Percentiles rank a stretch among this genome's conserved stretches.
Conservation (phyloP, 2,113 vertebrate species). For the Meles meles region DNA sequence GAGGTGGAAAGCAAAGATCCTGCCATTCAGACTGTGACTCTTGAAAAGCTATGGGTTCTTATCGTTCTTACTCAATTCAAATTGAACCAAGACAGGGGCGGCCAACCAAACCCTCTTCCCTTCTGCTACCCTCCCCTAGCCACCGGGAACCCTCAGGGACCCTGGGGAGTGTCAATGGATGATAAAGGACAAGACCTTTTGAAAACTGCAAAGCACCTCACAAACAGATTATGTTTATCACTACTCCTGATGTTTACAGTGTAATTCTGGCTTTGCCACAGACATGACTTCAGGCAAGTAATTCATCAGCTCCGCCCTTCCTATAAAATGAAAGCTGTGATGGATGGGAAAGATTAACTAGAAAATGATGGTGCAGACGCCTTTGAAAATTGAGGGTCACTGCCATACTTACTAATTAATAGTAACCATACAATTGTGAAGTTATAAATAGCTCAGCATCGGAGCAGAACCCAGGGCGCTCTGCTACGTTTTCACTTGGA, state of each 20-base stretch:
- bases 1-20: neutral
- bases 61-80: neutral
- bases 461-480: neutral
- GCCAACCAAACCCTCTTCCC: neutral
- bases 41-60: neutral
- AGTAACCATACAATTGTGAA: constrained; percentile 32
- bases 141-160: neutral
- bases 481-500: constrained; percentile 45
- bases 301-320: constrained; percentile 50
- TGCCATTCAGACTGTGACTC: neutral
- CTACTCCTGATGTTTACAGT: constrained; percentile 32
- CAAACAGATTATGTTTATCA: constrained; percentile 49
- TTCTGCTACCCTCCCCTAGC: neutral
- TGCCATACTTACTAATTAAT: constrained; percentile 52
- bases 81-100: neutral
- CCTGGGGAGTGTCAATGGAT: neutral
- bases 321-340: constrained; percentile 34
- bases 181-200: constrained; percentile 15
- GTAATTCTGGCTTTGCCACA: constrained; percentile 55
- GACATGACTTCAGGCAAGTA: constrained; percentile 68
- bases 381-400: constrained; percentile 55
- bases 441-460: constrained; percentile 43
- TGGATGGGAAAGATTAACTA: constrained; percentile 46
- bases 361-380: constrained; percentile 41
- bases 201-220: constrained; percentile 21